A percentile compares a stretch with the other conserved stretches of the same genome.
Conservation (phyloP, 2,113 vertebrate species). For the Riparia riparia region DNA sequence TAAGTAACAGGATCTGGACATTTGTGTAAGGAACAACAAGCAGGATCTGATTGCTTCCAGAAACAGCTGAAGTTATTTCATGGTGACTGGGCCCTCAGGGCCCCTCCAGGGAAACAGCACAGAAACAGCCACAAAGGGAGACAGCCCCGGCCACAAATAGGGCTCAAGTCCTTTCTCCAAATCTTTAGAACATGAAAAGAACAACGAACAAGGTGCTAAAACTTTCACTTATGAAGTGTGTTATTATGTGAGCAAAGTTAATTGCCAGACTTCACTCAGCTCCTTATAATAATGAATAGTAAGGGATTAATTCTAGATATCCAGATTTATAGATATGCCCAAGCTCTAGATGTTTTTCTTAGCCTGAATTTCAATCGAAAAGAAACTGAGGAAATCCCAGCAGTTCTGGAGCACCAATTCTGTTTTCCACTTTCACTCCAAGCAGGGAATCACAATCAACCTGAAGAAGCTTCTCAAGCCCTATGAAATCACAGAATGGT, state of each 20-base stretch:
- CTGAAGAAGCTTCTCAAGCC: neutral
- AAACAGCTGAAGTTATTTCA: neutral
- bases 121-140: neutral
- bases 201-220: neutral
- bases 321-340: neutral
- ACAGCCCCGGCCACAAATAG: neutral
- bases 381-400: neutral
- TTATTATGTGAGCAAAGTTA: neutral
- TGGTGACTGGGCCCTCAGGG: neutral
- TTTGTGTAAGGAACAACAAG: conserved; percentile 37
- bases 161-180: neutral
- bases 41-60: neutral
- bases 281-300: neutral
- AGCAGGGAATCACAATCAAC: neutral
- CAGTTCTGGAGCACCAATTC: neutral
- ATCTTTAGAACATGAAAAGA: neutral
- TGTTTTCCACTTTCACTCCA: neutral
- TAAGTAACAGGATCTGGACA: conserved; percentile 34
- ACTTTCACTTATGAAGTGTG: neutral
- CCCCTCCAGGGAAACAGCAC: neutral
- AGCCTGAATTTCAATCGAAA: neutral
- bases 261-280: neutral
- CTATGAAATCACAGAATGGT: neutral
- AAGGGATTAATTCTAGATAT: neutral
- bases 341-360: neutral